Conservation (phyloP, 2,888 invertebrate species). For the Ptycholaimellus sp. region DNA sequence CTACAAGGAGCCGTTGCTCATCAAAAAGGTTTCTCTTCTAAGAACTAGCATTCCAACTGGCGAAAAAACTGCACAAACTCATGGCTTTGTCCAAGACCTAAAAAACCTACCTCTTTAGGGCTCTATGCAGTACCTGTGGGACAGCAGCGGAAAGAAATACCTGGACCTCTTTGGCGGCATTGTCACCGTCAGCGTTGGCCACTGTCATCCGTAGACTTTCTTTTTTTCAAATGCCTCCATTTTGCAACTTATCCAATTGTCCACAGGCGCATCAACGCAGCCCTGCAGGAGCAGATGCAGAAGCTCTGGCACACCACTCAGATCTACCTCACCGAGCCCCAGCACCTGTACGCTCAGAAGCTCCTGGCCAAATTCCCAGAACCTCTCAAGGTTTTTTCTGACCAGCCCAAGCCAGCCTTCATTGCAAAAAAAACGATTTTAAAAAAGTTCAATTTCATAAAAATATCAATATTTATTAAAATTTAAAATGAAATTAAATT, state of each 20-base stretch:
- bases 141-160: slow-evolving; percentile 55
- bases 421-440: not conserved
- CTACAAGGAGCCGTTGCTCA: too few species aligned
- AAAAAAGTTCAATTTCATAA: slow-evolving; percentile 4
- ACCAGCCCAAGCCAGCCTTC: not conserved
- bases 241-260: slow-evolving; percentile 1
- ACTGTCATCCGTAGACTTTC: slow-evolving; percentile 91
- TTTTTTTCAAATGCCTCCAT: not conserved
- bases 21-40: too few species aligned
- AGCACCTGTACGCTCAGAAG: slow-evolving; percentile 67
- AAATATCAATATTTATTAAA: too few species aligned
- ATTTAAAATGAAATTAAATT: too few species aligned
- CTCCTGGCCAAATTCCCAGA: slow-evolving; percentile 56
- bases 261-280: slow-evolving; percentile 53
- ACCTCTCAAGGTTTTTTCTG: slow-evolving; percentile 48
- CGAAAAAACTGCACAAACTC: too few species aligned
- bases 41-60: too few species aligned
- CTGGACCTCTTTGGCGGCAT: slow-evolving; percentile 81
- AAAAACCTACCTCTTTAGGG: too few species aligned
- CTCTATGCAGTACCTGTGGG: slow-evolving; percentile 72
- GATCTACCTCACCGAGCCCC: slow-evolving; percentile 63
- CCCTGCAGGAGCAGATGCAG: slow-evolving; percentile 49
- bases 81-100: too few species aligned
- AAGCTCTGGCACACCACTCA: slow-evolving; percentile 74
- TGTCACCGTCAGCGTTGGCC: slow-evolving; percentile 80